Conservation (phyloP, 2,797 vertebrate species). For the Intellagama lesueurii region DNA sequence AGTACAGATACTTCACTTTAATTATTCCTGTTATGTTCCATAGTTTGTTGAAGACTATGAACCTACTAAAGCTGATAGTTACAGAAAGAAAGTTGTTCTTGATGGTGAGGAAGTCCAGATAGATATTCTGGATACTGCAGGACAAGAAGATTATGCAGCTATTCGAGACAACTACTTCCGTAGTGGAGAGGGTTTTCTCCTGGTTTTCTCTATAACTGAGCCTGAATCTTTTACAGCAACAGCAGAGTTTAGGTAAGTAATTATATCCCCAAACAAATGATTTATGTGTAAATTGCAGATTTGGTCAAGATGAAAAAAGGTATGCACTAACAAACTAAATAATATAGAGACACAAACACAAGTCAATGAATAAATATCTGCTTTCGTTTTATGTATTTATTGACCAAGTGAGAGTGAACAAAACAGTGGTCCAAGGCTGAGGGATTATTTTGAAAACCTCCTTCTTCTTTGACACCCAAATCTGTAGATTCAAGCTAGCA, state of each 20-base stretch:
- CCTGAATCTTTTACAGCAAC: conserved; percentile 93
- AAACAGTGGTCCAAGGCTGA: too few species aligned
- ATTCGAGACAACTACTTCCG: conserved; percentile 98
- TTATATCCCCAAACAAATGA: background rate
- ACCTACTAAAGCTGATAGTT: conserved; percentile 98
- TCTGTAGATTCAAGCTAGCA: too few species aligned
- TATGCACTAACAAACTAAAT: background rate
- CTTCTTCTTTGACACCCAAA: too few species aligned
- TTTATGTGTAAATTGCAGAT: background rate
- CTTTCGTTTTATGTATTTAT: too few species aligned
- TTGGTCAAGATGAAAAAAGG: background rate
- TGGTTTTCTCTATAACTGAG: conserved; percentile 97
- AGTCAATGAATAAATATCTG: too few species aligned
- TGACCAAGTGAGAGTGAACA: too few species aligned
- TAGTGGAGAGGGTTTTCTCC: conserved; percentile 94
- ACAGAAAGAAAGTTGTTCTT: conserved; percentile 97
- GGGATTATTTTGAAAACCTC: too few species aligned
- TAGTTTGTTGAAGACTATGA: conserved; percentile 99
- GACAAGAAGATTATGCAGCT: conserved; percentile 97
- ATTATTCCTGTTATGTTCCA: conserved; percentile 31
- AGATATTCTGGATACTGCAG: conserved; percentile 97
- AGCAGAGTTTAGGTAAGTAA: conserved; percentile 90
- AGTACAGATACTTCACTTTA: background rate
- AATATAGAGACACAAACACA: background rate
- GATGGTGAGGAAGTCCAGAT: conserved; percentile 99